Conservation (phyloP, 1,140 invertebrate genomes). For the Pseudobourletiella spinata region DNA sequence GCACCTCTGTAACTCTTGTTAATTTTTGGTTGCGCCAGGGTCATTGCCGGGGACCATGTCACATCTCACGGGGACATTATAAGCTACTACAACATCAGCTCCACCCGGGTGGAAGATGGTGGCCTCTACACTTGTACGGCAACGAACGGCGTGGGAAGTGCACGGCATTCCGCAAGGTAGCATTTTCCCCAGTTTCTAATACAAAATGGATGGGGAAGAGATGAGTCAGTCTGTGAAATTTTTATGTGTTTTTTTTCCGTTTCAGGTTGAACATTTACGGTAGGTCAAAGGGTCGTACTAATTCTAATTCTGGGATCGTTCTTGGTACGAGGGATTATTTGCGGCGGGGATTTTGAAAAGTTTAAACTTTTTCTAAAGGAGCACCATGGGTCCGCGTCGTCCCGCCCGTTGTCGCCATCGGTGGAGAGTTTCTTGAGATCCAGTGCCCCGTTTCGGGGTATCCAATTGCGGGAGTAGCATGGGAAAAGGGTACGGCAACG, state of each 20-base stretch:
- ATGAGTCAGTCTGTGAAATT: no score
- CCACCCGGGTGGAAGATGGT: constrained; percentile 43
- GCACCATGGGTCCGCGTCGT: constrained; percentile 22
- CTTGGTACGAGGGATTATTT: no score
- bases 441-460: constrained; percentile 30
- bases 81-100: constrained; percentile 44
- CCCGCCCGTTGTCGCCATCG: constrained; percentile 30
- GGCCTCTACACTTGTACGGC: constrained; percentile 45
- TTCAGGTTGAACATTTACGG: constrained; percentile 45
- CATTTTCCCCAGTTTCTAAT: no score
- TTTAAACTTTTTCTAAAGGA: no score
- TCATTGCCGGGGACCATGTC: constrained; percentile 69
- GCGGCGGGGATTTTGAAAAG: no score
- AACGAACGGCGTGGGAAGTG: constrained; percentile 41
- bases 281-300: constrained; percentile 19
- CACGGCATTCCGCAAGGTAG: constrained; percentile 40
- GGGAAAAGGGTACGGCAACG: constrained; percentile 27
- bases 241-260: no score
- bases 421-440: constrained; percentile 21
- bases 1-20: no score
- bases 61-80: constrained; percentile 51
- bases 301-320: no score
- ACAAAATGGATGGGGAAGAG: no score
- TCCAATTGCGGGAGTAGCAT: constrained; percentile 23
- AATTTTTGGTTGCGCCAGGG: constrained; percentile 44